These are phyloP conservation scores for Terrapene triunguis DNA, from an alignment of 2,113 vertebrate species.

Conservation along the genomic window DNA sequence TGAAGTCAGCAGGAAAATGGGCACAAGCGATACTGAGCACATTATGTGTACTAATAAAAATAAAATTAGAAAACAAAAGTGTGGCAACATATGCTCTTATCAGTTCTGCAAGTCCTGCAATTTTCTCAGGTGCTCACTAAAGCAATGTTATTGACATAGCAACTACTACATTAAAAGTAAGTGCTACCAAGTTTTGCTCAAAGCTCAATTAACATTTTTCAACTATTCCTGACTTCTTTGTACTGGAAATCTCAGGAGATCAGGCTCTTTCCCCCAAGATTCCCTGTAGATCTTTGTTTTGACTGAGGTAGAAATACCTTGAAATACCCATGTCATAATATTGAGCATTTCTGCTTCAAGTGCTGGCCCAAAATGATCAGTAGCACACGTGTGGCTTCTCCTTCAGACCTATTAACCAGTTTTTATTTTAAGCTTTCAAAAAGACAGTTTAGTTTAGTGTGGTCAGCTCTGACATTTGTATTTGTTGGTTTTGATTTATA, in stretches of 20 bases:
- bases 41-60: constrained; percentile 49
- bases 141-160: neutral
- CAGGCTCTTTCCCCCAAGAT: neutral
- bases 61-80: constrained; percentile 2
- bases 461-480: neutral
- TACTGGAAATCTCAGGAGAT: neutral
- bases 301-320: neutral
- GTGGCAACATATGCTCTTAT: neutral
- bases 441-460: neutral
- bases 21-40: neutral
- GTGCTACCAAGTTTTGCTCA: rapidly evolving
- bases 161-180: neutral
- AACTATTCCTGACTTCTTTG: neutral
- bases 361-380: neutral
- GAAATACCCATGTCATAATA: neutral
- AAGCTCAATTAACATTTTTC: neutral
- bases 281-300: neutral
- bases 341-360: neutral
- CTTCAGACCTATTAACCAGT: neutral
- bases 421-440: neutral
- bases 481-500: neutral
- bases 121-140: constrained; percentile 10
- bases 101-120: constrained; percentile 40
- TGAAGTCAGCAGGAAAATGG: constrained; percentile 57
- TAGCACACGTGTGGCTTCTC: rapidly evolving